Conservation (phyloP, 2,113 vertebrate genomes). For the Atrichornis clamosus region DNA sequence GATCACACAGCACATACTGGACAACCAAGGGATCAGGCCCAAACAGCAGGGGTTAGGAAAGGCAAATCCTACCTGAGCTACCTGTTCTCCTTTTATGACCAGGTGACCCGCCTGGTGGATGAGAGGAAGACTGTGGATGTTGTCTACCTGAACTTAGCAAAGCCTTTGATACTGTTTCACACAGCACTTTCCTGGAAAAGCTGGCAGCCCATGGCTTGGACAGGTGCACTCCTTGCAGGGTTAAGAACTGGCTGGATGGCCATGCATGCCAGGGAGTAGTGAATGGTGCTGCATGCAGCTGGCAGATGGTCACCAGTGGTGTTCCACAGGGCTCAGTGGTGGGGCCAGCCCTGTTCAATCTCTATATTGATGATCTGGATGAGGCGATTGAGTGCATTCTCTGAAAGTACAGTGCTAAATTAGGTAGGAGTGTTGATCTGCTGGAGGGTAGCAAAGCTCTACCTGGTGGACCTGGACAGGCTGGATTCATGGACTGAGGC, state of each 20-base stretch:
- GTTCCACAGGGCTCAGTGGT: background rate
- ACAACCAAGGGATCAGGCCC: background rate
- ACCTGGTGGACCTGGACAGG: background rate
- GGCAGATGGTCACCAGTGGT: background rate
- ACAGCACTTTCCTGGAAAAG: background rate
- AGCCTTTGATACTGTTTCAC: background rate
- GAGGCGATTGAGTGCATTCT: background rate
- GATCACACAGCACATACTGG: background rate
- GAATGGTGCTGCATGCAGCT: background rate
- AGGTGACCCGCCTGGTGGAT: background rate
- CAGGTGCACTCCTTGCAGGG: too few relatives aligned
- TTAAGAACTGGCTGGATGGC: background rate
- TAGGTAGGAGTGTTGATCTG: background rate
- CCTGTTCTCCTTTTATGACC: background rate
- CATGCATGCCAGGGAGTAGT: accelerated
- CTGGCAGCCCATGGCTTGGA: background rate
- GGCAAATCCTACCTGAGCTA: background rate
- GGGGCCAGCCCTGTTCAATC: background rate
- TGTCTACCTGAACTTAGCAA: background rate
- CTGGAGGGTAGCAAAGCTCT: background rate
- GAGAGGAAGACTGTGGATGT: background rate
- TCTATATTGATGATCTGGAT: background rate
- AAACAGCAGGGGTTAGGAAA: background rate
- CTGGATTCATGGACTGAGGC: background rate
- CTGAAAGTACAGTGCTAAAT: background rate